Evolutionary conservation across 1,140 invertebrate species (phyloP).

Genomic region (Brachionus plicatilis): DNA sequence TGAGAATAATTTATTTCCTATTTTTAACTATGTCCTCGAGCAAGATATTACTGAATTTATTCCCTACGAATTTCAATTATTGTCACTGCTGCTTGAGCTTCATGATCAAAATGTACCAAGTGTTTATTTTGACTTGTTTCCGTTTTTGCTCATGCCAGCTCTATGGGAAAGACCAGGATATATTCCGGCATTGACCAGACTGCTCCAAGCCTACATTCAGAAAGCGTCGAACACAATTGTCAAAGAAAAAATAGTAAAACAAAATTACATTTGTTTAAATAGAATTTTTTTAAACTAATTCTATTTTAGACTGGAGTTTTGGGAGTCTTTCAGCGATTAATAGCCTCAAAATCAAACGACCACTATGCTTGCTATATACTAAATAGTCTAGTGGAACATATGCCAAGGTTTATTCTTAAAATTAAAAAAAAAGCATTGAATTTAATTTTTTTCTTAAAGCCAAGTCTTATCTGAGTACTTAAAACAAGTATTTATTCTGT

Average conservation of each 20-base stretch:
- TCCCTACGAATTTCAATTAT: constrained; percentile 93
- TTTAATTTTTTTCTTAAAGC: constrained; percentile 43
- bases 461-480: constrained; percentile 67
- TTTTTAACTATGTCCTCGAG: constrained; percentile 83
- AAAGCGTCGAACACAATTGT: constrained; percentile 69
- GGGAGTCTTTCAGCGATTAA: constrained; percentile 91
- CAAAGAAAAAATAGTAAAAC: constrained; percentile 42
- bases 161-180: constrained; percentile 88
- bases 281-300: neutral
- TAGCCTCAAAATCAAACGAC: constrained; percentile 88
- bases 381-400: constrained; percentile 72
- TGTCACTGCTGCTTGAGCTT: constrained; percentile 81
- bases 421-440: neutral
- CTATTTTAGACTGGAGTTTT: constrained; percentile 68
- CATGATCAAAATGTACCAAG: constrained; percentile 65
- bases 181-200: constrained; percentile 78
- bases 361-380: constrained; percentile 90
- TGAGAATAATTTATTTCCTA: constrained; percentile 81
- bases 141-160: constrained; percentile 74
- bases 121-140: constrained; percentile 80
- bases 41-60: constrained; percentile 93
- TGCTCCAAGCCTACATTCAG: constrained; percentile 77
- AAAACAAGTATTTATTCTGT: constrained; percentile 78
- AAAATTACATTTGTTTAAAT: constrained; percentile 41
- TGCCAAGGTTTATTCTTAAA: constrained; percentile 60